Percentiles rank a stretch among this genome's conserved stretches.
These are phyloP conservation scores for Epistrophella euchroma DNA, from an alignment of 2,888 invertebrate species.

Conservation along the genomic window DNA sequence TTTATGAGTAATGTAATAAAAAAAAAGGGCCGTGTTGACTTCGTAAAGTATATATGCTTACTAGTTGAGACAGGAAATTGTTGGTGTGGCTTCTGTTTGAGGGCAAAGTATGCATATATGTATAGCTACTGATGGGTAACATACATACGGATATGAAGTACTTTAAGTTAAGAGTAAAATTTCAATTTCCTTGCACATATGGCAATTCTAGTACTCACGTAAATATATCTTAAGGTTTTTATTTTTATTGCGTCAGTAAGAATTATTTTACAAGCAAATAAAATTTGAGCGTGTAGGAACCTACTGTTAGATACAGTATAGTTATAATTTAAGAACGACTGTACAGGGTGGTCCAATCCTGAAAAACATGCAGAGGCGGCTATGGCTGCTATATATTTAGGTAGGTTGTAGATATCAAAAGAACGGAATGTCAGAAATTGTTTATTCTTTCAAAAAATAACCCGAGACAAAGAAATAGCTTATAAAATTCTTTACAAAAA, in stretches of 20 bases:
- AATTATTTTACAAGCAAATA: constrained; percentile 30
- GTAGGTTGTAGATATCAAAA: too few relatives aligned
- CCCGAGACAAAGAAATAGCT: too few relatives aligned
- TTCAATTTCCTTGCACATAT: constrained; percentile 53
- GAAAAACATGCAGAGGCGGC: too few relatives aligned
- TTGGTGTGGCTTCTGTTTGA: constrained; percentile 29
- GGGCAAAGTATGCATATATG: neutral
- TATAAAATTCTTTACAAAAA: too few relatives aligned
- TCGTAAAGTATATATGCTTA: constrained; percentile 17
- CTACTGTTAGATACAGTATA: too few relatives aligned
- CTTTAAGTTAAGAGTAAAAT: constrained; percentile 55
- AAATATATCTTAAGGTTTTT: constrained; percentile 36
- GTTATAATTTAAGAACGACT: neutral
- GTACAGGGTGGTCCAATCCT: neutral
- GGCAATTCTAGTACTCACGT: constrained; percentile 2
- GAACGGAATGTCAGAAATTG: too few relatives aligned
- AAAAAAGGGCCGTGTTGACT: constrained; percentile 39
- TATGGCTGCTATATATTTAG: too few relatives aligned
- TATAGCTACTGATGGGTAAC: too few relatives aligned
- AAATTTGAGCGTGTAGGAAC: neutral
- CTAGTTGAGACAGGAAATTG: constrained; percentile 36
- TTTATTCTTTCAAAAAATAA: too few relatives aligned
- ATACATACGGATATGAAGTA: neutral
- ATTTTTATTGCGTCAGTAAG: constrained; percentile 21
- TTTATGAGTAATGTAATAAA: constrained; percentile 65